These are phyloP conservation scores for Strigamia crassipes DNA, from an alignment of 2,888 invertebrate species.

Conservation along the genomic window DNA sequence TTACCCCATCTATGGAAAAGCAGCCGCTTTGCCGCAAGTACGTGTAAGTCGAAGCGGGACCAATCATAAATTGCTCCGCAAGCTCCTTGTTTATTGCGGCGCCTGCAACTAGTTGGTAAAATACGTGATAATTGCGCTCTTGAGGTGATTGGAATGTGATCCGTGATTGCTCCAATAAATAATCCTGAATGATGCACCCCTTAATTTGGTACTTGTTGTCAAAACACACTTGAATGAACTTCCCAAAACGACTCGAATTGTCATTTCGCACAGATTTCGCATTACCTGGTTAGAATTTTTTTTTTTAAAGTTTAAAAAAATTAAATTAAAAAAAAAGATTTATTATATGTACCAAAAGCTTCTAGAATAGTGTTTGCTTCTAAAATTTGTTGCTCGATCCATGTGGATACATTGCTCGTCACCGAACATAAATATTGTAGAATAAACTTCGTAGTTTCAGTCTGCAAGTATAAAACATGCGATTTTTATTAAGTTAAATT, in stretches of 20 bases:
- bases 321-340: conserved; percentile 38
- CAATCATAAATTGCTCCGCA: conserved; percentile 69
- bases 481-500: neutral
- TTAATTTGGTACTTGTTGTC: conserved; percentile 86
- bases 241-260: conserved; percentile 92
- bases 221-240: conserved; percentile 92
- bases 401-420: conserved; percentile 79
- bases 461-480: conserved; percentile 56
- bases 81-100: conserved; percentile 73
- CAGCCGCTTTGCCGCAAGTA: conserved; percentile 76
- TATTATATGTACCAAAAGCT: conserved; percentile 74
- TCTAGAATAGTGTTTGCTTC: conserved; percentile 92
- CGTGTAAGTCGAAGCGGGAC: conserved; percentile 75
- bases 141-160: conserved; percentile 86
- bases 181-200: conserved; percentile 89
- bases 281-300: conserved; percentile 69
- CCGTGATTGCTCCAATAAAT: conserved; percentile 84
- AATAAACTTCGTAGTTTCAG: conserved; percentile 89
- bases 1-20: conserved; percentile 68
- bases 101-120: conserved; percentile 87
- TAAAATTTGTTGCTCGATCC: conserved; percentile 94
- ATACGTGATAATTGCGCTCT: conserved; percentile 89
- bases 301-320: conserved; percentile 48
- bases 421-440: conserved; percentile 89
- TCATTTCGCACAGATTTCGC: conserved; percentile 92